These are phyloP conservation scores for Apus apus DNA, from an alignment of 2,113 vertebrate genomes.

Conservation along the genomic window DNA sequence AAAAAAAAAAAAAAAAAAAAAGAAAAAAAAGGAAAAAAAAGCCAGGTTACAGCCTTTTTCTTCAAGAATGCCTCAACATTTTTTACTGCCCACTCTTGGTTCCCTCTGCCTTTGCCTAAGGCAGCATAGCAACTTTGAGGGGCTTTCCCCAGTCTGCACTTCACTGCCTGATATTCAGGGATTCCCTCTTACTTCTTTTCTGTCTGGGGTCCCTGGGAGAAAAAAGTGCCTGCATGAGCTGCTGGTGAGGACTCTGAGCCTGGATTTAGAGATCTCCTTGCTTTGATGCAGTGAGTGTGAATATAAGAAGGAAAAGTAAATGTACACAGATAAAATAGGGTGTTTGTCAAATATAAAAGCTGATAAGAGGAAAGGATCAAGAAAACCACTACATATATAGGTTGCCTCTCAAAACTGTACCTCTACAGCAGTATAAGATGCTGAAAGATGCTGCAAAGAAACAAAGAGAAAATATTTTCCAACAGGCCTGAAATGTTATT, in stretches of 20 bases:
- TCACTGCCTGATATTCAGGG: background rate
- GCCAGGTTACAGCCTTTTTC: background rate
- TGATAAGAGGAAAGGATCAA: background rate
- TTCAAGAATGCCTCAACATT: background rate
- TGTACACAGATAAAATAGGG: background rate
- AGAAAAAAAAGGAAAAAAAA: background rate
- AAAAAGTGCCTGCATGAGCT: background rate
- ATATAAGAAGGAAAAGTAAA: background rate
- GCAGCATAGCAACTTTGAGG: background rate
- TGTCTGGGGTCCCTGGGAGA: background rate
- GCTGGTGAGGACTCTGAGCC: background rate
- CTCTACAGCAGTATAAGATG: background rate
- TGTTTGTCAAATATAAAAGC: background rate
- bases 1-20: background rate
- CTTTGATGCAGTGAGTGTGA: background rate
- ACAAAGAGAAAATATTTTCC: background rate
- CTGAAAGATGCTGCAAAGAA: background rate
- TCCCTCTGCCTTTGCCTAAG: accelerated
- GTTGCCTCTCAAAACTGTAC: background rate
- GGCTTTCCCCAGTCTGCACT: background rate
- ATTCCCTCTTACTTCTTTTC: background rate
- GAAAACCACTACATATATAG: background rate
- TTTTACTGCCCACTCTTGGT: background rate
- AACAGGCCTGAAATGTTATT: background rate
- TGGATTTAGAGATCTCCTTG: background rate